Conservation (phyloP, 2,888 invertebrate species). For the Agapostemon virescens region DNA sequence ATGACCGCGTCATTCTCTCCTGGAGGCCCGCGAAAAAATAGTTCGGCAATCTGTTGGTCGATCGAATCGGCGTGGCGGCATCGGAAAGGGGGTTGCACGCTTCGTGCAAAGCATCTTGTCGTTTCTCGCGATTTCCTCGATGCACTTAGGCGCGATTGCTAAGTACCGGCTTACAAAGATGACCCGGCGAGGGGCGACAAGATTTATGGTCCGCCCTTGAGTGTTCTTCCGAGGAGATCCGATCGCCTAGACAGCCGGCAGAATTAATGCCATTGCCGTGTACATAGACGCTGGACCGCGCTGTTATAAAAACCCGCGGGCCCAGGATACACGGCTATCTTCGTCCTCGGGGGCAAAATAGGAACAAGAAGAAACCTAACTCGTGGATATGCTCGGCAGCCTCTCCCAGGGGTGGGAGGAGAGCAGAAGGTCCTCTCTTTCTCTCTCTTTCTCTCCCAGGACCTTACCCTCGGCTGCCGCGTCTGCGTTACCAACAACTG, state of each 20-base stretch:
- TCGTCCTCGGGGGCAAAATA: conserved; percentile 29
- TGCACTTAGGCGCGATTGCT: conserved; percentile 46
- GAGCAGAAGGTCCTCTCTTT: no score
- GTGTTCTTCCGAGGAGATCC: conserved; percentile 51
- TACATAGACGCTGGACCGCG: conserved; percentile 27
- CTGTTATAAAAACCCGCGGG: conserved; percentile 38
- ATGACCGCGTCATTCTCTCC: no score
- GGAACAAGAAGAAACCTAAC: conserved; percentile 22
- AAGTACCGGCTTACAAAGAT: conserved; percentile 49
- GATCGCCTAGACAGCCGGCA: conserved; percentile 51
- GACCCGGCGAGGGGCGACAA: conserved; percentile 49
- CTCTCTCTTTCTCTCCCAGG: no score
- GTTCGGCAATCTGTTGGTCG: not conserved
- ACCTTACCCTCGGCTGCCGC: not conserved
- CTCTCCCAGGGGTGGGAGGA: no score
- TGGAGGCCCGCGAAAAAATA: no score
- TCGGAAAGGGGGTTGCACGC: not conserved
- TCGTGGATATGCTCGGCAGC: conserved; percentile 15
- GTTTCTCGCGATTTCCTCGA: conserved; percentile 43
- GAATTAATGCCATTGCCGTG: conserved; percentile 56
- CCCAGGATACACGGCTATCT: conserved; percentile 33
- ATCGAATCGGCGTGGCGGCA: not conserved
- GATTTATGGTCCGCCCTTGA: conserved; percentile 62
- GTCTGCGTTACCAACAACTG: conserved; percentile 1
- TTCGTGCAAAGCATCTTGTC: conserved; percentile 13